phyloP scores from a whole-genome alignment of 2,797 vertebrate genomes.

The Oreochromis grahami region DNA sequence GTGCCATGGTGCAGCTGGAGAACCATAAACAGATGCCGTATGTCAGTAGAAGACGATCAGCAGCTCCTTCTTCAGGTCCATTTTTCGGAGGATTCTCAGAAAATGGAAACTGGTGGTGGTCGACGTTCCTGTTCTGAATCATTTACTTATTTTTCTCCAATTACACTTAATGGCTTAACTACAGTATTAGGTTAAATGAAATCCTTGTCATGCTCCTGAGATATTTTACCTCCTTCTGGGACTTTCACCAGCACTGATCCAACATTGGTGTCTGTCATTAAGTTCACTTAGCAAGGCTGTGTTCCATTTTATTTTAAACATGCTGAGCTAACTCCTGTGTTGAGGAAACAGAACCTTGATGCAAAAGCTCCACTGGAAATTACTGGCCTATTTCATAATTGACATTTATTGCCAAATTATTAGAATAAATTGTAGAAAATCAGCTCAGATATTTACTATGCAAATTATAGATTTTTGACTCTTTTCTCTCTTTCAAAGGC shows the following conservation, averaged over 20 bases:
- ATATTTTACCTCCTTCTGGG: background rate
- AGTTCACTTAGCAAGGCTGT: background rate
- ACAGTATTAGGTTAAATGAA: background rate
- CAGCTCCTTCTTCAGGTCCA: background rate
- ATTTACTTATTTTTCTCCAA: background rate
- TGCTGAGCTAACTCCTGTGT: background rate
- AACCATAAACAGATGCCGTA: background rate
- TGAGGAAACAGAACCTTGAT: background rate
- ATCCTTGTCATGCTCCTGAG: background rate
- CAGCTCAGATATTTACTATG: background rate
- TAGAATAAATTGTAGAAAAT: background rate
- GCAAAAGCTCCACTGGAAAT: background rate
- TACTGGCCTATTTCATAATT: background rate
- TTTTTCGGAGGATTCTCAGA: background rate
- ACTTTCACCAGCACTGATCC: background rate
- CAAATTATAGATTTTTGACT: background rate
- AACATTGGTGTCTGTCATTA: background rate
- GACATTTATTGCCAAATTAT: background rate
- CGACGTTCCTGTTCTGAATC: background rate
- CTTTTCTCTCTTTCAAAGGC: background rate
- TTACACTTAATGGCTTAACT: fast-evolving
- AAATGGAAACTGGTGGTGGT: background rate
- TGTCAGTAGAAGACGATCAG: background rate
- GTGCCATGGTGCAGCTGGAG: fast-evolving
- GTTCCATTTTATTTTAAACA: background rate